Percentiles rank a stretch among this genome's conserved stretches.
These are phyloP conservation scores for Patella ulyssiponensis DNA, from an alignment of 2,888 invertebrate genomes.

Conservation along the genomic window DNA sequence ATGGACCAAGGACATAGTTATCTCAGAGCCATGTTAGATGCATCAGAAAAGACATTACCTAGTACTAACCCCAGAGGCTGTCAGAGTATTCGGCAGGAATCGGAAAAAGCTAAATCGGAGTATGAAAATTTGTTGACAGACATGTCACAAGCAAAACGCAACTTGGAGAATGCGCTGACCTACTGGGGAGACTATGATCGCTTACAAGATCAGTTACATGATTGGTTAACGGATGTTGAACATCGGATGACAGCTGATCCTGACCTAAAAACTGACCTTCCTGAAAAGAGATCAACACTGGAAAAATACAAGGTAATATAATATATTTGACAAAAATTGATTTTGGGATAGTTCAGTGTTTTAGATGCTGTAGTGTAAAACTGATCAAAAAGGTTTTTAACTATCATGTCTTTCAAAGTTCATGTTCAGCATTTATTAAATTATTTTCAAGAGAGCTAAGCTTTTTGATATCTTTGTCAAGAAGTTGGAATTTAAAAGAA, in stretches of 20 bases:
- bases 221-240: slow-evolving; percentile 91
- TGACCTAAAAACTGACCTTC: slow-evolving; percentile 88
- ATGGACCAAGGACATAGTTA: slow-evolving; percentile 93
- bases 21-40: slow-evolving; percentile 80
- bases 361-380: too few relatives aligned
- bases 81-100: slow-evolving; percentile 91
- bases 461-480: too few relatives aligned
- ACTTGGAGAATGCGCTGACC: slow-evolving; percentile 81
- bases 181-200: slow-evolving; percentile 91
- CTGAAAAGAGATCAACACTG: slow-evolving; percentile 89
- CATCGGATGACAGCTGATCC: slow-evolving; percentile 87
- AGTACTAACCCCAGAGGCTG: slow-evolving; percentile 92
- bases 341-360: too few relatives aligned
- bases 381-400: too few relatives aligned
- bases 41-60: slow-evolving; percentile 93
- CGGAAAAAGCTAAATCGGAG: slow-evolving; percentile 88
- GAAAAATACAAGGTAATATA: slow-evolving; percentile 83
- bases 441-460: too few relatives aligned
- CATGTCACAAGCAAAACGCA: slow-evolving; percentile 76
- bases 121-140: slow-evolving; percentile 86
- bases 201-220: slow-evolving; percentile 80
- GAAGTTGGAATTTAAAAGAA: too few relatives aligned
- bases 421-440: too few relatives aligned
- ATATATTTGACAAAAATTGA: not conserved
- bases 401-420: too few relatives aligned